Evolutionary conservation across 1,140 invertebrate genomes (phyloP).

Genomic region (Tribolium castaneum): DNA sequence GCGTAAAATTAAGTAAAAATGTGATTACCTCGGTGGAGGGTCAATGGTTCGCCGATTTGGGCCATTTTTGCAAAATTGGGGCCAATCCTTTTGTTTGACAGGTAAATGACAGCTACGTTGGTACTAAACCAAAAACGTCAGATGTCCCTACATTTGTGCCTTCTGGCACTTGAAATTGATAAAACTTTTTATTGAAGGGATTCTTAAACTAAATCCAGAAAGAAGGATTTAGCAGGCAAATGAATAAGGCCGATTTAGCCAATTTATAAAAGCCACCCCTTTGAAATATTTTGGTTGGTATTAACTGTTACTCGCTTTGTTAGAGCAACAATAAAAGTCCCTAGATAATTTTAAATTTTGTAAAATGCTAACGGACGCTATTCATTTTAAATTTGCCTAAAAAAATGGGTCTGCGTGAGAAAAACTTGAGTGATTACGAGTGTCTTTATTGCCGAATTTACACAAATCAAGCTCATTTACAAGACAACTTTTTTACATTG

Average conservation of each 20-base stretch:
- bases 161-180: no score
- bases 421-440: not conserved
- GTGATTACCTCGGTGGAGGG: constrained; percentile 60
- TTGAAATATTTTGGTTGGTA: no score
- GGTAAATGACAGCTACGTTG: not conserved
- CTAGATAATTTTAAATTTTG: not conserved
- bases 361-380: not conserved
- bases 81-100: not conserved
- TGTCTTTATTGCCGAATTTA: not conserved
- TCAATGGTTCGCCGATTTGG: constrained; percentile 63
- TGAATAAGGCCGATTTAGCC: no score
- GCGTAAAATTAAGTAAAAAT: not conserved
- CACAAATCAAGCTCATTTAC: not conserved
- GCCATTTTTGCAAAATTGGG: constrained; percentile 56
- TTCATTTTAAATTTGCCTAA: no score
- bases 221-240: no score
- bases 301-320: no score
- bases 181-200: no score
- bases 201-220: no score
- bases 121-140: no score
- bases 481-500: not conserved
- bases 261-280: no score
- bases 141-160: no score
- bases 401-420: not conserved
- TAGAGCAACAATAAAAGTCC: not conserved